phyloP scores from a whole-genome alignment of 1,140 invertebrate genomes.

The Andricus grossulariae region DNA sequence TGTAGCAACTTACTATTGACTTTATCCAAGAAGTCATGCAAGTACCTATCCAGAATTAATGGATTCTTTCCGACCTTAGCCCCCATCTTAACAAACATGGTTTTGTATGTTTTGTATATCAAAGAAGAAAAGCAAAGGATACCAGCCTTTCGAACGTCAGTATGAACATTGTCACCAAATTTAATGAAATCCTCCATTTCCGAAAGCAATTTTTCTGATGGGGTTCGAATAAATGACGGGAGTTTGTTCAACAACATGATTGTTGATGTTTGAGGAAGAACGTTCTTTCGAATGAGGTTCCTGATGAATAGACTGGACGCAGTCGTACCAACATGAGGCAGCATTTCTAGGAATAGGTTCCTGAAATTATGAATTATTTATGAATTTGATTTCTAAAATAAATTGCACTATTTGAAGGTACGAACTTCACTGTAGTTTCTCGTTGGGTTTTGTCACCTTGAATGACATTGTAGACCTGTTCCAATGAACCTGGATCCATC shows the following conservation, averaged over 20 bases:
- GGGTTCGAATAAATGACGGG: constrained; percentile 64
- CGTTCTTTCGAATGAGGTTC: constrained; percentile 61
- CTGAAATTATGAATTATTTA: constrained; percentile 45
- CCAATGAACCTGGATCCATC: constrained; percentile 62
- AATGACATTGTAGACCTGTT: constrained; percentile 58
- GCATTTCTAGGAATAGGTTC: constrained; percentile 67
- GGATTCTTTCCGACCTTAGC: no score
- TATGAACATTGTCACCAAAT: constrained; percentile 43
- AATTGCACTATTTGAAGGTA: constrained; percentile 23
- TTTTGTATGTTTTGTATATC: constrained; percentile 62
- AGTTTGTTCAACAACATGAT: constrained; percentile 65
- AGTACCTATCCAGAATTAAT: constrained; percentile 44
- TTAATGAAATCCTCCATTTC: constrained; percentile 65
- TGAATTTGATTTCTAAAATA: constrained; percentile 17
- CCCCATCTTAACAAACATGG: constrained; percentile 14
- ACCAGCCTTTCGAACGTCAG: constrained; percentile 59
- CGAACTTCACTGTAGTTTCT: constrained; percentile 49
- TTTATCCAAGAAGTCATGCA: constrained; percentile 56
- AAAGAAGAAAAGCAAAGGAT: constrained; percentile 69
- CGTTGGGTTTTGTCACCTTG: constrained; percentile 40
- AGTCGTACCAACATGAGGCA: constrained; percentile 71
- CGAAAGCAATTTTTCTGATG: constrained; percentile 61
- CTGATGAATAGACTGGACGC: constrained; percentile 64
- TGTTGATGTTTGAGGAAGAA: constrained; percentile 53
- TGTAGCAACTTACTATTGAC: constrained; percentile 53